Evolutionary conservation across 1,140 invertebrate species (phyloP).

Genomic region (Macrotrachela quadricornifera): DNA sequence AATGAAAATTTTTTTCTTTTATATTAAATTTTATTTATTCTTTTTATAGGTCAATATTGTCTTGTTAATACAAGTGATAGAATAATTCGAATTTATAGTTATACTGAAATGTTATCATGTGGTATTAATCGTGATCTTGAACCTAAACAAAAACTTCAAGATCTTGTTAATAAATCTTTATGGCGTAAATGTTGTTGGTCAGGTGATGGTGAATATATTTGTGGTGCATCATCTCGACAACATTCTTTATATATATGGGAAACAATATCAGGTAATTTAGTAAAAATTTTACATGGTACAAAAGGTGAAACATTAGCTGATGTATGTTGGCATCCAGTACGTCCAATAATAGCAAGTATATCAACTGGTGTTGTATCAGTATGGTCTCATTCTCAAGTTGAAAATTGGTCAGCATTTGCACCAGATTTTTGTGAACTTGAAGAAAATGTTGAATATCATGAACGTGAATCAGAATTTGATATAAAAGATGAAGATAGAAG

Average conservation of each 20-base stretch:
- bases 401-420: constrained; percentile 99
- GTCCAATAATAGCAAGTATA: constrained; percentile 69
- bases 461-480: constrained; percentile 93
- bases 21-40: too few species aligned
- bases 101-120: constrained; percentile 56
- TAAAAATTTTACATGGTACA: constrained; percentile 94
- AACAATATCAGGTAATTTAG: constrained; percentile 83
- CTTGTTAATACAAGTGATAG: constrained; percentile 76
- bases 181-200: constrained; percentile 99
- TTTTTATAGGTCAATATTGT: constrained; percentile 10
- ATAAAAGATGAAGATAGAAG: constrained; percentile 71
- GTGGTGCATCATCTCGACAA: constrained; percentile 82
- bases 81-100: constrained; percentile 83
- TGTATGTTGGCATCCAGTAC: constrained; percentile 81
- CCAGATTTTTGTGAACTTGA: constrained; percentile 98
- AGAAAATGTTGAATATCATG: constrained; percentile 97
- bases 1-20: too few species aligned
- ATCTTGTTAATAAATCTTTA: constrained; percentile 92
- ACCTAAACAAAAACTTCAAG: constrained; percentile 87
- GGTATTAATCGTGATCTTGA: constrained; percentile 46
- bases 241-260: constrained; percentile 98
- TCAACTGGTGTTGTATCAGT: constrained; percentile 91
- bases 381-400: constrained; percentile 91
- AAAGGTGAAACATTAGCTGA: constrained; percentile 89
- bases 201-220: constrained; percentile 96